Percentiles rank a stretch among this genome's conserved stretches.
These are phyloP conservation scores for Cantharis flavilabris DNA, from an alignment of 2,888 invertebrate species.

Conservation along the genomic window DNA sequence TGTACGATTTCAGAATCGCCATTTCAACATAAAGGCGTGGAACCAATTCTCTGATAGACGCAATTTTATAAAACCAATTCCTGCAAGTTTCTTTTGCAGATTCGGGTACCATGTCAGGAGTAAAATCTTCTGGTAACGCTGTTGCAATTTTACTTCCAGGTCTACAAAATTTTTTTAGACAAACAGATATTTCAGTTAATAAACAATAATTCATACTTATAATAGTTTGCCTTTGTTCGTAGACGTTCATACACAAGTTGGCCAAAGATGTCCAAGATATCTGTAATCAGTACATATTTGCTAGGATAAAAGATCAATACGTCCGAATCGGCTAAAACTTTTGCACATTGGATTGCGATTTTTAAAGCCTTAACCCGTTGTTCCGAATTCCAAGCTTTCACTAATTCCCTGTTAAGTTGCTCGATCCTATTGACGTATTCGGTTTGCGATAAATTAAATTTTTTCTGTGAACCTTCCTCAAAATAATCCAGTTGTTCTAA, in stretches of 20 bases:
- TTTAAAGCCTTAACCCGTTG: slow-evolving; percentile 94
- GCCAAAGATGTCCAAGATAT: slow-evolving; percentile 94
- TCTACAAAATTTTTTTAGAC: slow-evolving; percentile 44
- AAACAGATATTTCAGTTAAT: too few species aligned
- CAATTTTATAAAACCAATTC: slow-evolving; percentile 99
- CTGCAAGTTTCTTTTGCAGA: slow-evolving; percentile 93
- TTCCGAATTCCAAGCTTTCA: slow-evolving; percentile 91
- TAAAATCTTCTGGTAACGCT: slow-evolving; percentile 68
- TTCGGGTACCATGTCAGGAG: slow-evolving; percentile 79
- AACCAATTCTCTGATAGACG: slow-evolving; percentile 92
- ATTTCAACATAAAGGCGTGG: slow-evolving; percentile 94
- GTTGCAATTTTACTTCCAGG: slow-evolving; percentile 59
- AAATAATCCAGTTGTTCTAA: slow-evolving; percentile 94
- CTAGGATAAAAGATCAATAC: slow-evolving; percentile 97
- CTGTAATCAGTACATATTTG: slow-evolving; percentile 95
- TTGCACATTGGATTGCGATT: slow-evolving; percentile 96
- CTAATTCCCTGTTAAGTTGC: slow-evolving; percentile 88
- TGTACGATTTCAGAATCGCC: slow-evolving; percentile 88
- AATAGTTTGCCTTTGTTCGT: slow-evolving; percentile 72
- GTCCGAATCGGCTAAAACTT: slow-evolving; percentile 85
- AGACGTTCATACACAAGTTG: slow-evolving; percentile 85
- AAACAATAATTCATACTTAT: slow-evolving; percentile 53
- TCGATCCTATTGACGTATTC: slow-evolving; percentile 89
- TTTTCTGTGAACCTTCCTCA: slow-evolving; percentile 85
- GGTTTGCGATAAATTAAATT: slow-evolving; percentile 83